Evolutionary conservation across 2,797 vertebrate genomes (phyloP).

Genomic region (Gambusia yucatana): DNA sequence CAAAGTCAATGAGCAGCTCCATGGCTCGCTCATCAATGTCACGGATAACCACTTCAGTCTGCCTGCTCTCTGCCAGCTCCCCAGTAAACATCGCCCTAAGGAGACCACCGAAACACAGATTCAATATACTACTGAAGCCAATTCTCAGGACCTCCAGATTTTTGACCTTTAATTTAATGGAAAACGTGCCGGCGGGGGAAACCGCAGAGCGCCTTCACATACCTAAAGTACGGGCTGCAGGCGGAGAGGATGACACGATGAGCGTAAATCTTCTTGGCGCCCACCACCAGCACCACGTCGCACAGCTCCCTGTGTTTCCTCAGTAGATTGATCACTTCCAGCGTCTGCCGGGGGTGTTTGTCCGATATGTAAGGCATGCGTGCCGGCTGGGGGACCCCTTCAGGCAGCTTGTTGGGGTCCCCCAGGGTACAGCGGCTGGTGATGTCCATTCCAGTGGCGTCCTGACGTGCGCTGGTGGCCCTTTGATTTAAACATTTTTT

Average conservation of each 20-base stretch:
- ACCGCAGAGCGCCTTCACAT: neutral
- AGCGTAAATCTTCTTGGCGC: slow-evolving; percentile 97
- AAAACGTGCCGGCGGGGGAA: neutral
- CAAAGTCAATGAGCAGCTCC: slow-evolving; percentile 99
- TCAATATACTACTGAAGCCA: neutral
- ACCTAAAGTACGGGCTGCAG: slow-evolving; percentile 96
- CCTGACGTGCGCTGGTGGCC: slow-evolving; percentile 93
- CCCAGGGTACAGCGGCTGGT: slow-evolving; percentile 98
- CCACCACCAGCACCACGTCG: slow-evolving; percentile 96
- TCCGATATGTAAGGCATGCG: slow-evolving; percentile 99
- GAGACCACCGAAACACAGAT: slow-evolving; percentile 4
- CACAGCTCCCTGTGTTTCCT: slow-evolving; percentile 97
- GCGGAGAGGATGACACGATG: slow-evolving; percentile 97
- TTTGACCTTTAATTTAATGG: neutral
- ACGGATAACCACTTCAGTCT: slow-evolving; percentile 97
- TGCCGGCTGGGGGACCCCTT: slow-evolving; percentile 98
- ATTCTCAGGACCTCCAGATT: neutral
- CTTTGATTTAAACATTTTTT: slow-evolving; percentile 62
- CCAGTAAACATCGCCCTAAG: slow-evolving; percentile 97
- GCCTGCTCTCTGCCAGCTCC: slow-evolving; percentile 95
- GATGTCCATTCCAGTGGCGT: slow-evolving; percentile 99
- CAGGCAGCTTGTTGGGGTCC: slow-evolving; percentile 98
- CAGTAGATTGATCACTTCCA: slow-evolving; percentile 98
- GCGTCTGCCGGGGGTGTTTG: slow-evolving; percentile 96
- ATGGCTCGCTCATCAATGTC: slow-evolving; percentile 98